Conservation (phyloP, 2,888 invertebrate genomes). For the Malachius bipustulatus region DNA sequence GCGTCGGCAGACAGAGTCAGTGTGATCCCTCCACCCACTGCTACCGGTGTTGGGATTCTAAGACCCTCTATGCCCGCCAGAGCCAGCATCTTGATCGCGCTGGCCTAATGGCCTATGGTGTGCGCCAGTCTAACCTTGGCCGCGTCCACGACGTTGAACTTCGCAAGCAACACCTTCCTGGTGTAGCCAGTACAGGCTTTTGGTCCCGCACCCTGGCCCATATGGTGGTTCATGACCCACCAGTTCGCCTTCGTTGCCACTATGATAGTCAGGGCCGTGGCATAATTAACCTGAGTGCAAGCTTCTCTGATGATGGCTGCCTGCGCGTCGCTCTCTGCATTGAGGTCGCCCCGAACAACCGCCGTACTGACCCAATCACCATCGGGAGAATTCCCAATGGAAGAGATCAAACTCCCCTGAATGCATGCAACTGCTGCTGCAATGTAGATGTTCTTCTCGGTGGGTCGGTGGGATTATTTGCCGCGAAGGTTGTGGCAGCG, state of each 20-base stretch:
- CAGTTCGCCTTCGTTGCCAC: too few species aligned
- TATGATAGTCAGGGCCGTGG: too few species aligned
- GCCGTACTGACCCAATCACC: not conserved
- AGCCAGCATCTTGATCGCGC: not conserved
- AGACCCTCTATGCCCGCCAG: not conserved
- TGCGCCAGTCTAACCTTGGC: constrained; percentile 1
- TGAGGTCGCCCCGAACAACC: too few species aligned
- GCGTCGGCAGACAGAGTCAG: constrained; percentile 1
- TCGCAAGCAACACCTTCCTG: not conserved
- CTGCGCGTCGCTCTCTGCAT: too few species aligned
- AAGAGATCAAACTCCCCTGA: not conserved
- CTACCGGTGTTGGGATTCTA: not conserved
- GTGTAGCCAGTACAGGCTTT: not conserved
- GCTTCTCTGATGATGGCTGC: too few species aligned
- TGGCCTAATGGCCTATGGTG: constrained; percentile 1
- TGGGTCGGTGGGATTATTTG: too few species aligned
- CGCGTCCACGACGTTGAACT: too few species aligned
- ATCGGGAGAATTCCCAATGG: not conserved
- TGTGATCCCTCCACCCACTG: not conserved
- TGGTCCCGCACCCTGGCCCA: too few species aligned
- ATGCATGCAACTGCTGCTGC: not conserved
- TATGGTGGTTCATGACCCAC: too few species aligned
- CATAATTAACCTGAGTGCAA: too few species aligned
- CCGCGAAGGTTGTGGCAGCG: too few species aligned
- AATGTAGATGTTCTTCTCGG: too few species aligned